phyloP scores from a whole-genome alignment of 2,888 invertebrate species.

The Zygothrica quintamaculata region DNA sequence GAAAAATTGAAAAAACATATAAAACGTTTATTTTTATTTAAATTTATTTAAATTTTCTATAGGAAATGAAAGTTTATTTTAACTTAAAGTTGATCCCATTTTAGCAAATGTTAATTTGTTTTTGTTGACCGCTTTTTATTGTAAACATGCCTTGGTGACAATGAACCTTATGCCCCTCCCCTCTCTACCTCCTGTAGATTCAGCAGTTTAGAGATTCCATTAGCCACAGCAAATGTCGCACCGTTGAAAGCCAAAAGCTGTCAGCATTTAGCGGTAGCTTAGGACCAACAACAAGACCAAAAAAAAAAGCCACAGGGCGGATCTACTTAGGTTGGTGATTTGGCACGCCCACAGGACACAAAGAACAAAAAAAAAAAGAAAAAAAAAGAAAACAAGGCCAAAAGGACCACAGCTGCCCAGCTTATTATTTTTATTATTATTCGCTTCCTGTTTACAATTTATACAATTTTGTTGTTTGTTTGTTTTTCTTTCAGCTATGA shows the following conservation, averaged over 20 bases:
- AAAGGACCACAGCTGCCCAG: slow-evolving; percentile 22
- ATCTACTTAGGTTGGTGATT: slow-evolving; percentile 41
- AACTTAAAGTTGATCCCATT: slow-evolving; percentile 33
- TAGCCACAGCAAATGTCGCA: slow-evolving; percentile 31
- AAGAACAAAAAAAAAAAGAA: too few relatives aligned
- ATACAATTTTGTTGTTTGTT: slow-evolving; percentile 33
- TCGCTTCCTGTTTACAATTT: slow-evolving; percentile 43
- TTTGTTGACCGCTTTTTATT: slow-evolving; percentile 26
- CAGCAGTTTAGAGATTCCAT: slow-evolving; percentile 14
- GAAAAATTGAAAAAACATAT: too few relatives aligned
- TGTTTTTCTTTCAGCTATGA: slow-evolving; percentile 2
- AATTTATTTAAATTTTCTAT: too few relatives aligned
- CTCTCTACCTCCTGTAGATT: not conserved
- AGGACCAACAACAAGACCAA: slow-evolving; percentile 30
- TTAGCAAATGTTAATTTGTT: slow-evolving; percentile 41
- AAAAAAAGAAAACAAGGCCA: slow-evolving; percentile 12
- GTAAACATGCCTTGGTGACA: slow-evolving; percentile 46
- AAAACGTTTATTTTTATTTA: too few relatives aligned
- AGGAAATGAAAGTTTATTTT: slow-evolving; percentile 2
- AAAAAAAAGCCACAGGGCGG: slow-evolving; percentile 24
- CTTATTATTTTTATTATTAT: slow-evolving; percentile 48
- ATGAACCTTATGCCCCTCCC: slow-evolving; percentile 12
- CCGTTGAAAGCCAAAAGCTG: slow-evolving; percentile 62
- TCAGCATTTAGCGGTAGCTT: slow-evolving; percentile 55
- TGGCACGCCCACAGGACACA: slow-evolving; percentile 16